A percentile compares a stretch with the other conserved stretches of the same genome.
phyloP scores from a whole-genome alignment of 2,888 invertebrate species.

The Lycophotia porphyrea region DNA sequence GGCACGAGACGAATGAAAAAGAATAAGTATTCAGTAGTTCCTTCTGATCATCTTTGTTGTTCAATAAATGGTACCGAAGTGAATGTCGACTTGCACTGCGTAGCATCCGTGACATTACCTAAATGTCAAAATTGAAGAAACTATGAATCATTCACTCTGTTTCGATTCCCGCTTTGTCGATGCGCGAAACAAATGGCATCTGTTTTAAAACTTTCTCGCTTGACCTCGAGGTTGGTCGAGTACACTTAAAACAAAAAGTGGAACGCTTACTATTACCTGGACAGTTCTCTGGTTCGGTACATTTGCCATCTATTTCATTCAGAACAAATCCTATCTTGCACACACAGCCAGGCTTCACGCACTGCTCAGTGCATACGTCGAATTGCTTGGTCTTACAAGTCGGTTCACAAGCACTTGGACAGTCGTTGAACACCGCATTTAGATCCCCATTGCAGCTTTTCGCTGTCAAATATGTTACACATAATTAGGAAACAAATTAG shows the following conservation, averaged over 20 bases:
- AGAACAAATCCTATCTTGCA: conserved; percentile 3
- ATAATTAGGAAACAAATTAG: too few relatives aligned
- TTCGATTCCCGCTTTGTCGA: too few relatives aligned
- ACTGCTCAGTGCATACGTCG: not conserved
- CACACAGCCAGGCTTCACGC: conserved; percentile 2
- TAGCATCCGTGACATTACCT: not conserved
- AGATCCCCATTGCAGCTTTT: conserved; percentile 10
- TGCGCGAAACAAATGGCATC: too few relatives aligned
- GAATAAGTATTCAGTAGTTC: not conserved
- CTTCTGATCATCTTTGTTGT: not conserved
- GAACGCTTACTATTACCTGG: not conserved
- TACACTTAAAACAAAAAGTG: too few relatives aligned
- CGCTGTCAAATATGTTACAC: conserved; percentile 1
- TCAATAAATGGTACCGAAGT: not conserved
- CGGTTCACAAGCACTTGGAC: conserved; percentile 23
- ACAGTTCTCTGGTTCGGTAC: not conserved
- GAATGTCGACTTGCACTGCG: not conserved
- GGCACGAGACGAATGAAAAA: too few relatives aligned
- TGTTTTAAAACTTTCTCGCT: too few relatives aligned
- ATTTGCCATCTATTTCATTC: conserved; percentile 19
- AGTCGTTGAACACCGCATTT: not conserved
- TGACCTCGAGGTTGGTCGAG: too few relatives aligned
- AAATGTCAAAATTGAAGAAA: not conserved
- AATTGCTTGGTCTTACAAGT: not conserved
- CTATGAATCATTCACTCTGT: too few relatives aligned